Base-by-base conservation (phyloP, 2,797 vertebrate genomes). In the Pagetopsis macropterus region DNA sequence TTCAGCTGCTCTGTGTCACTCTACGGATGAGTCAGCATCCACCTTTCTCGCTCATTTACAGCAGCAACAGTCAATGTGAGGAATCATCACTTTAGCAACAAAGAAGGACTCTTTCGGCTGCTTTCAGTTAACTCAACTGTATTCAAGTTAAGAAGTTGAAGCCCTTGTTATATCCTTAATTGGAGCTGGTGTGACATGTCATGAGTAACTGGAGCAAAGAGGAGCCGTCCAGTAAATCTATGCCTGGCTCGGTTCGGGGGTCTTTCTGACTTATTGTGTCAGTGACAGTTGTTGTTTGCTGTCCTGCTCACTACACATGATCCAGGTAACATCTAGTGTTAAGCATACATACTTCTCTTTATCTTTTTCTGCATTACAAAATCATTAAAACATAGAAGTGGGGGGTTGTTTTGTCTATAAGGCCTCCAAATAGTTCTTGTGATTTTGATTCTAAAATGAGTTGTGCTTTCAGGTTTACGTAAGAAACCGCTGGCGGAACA, bases 261-360 rank as follows among this genome's bases (percentile, higher is more conserved):
- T 27, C 23, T 27, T 27, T 27, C 23, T 27, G 23, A 3, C 3
- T 27, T 9, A 46, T 3, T n/a, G 14, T 51, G 46, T 44, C 15
- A 1, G 12, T 48, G 17, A 46, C 31, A 3, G 31, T 10, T 50
- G 52, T 56, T 70, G 27, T 75, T 75, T 73, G 16, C 64, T 8
- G 12, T 81, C 3, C 89, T 96, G 49, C 91, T 97, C 74, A 88
- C 90, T 9, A 84, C 92, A 3, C 90, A 88, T n/a, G n/a, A n/a
- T 46, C 90, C 94, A 72, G 95, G 96, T 97, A 33, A 8, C 33
- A 33, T 33, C 33, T 33, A 7, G 33, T 6, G 5, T 8, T 5
- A 33, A 33, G 33, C 33, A 8, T 33, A 33, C 33, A 8, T 33
- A 33, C 33, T 33, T 6, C 33, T 6, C 33, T 8, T 33, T 33